Evolutionary conservation across 2,888 invertebrate species (phyloP).

Genomic region (Drosophila austrosaltans): DNA sequence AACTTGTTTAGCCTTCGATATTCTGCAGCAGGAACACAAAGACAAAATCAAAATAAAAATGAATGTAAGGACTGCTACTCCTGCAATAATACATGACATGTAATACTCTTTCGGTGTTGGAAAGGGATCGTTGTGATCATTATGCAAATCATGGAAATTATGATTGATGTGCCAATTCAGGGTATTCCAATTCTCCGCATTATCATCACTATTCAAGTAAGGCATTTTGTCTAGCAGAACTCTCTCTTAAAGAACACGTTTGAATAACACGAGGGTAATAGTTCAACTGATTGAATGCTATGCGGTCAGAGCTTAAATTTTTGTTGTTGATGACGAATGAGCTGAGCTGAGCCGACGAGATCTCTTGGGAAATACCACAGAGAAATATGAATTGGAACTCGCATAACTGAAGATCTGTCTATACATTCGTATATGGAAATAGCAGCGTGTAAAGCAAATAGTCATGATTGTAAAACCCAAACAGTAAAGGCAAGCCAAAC

Average conservation of each 20-base stretch:
- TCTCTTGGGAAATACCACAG: background rate
- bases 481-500: constrained; percentile 41
- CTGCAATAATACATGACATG: no score
- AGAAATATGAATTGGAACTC: background rate
- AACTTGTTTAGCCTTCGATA: no score
- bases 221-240: no score
- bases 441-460: constrained; percentile 50
- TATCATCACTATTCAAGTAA: no score
- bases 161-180: no score
- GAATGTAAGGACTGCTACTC: no score
- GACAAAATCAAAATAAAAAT: no score
- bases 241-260: constrained; percentile 20
- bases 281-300: constrained; percentile 29
- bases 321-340: background rate
- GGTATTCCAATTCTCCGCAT: no score
- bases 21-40: no score
- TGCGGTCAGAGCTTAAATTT: background rate
- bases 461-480: constrained; percentile 12
- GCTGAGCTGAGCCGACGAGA: background rate
- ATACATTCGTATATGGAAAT: background rate
- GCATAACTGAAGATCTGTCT: background rate
- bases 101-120: no score
- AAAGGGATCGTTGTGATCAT: no score
- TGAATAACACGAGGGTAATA: constrained; percentile 16
- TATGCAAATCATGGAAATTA: no score